phyloP scores from a whole-genome alignment of 2,113 vertebrate genomes.

The Tricholaema leucomelas region DNA sequence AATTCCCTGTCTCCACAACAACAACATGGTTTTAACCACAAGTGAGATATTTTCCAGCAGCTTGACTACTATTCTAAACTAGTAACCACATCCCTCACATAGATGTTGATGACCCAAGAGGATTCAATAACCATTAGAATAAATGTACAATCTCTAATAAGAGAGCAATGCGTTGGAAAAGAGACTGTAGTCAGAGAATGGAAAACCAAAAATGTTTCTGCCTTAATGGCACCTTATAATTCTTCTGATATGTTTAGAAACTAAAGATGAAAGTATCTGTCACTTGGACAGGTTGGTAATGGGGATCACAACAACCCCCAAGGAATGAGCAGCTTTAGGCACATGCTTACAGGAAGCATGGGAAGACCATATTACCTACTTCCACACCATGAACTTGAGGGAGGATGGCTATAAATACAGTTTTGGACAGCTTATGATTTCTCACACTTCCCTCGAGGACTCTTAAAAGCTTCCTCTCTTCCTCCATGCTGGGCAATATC shows the following conservation, averaged over 20 bases:
- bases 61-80: slow-evolving; percentile 15
- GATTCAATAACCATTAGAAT: background rate
- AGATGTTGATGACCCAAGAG: background rate
- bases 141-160: background rate
- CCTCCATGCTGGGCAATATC: background rate
- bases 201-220: background rate
- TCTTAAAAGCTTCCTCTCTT: background rate
- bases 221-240: background rate
- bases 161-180: background rate
- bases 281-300: fast-evolving
- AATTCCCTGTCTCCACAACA: no score
- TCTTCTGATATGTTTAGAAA: background rate
- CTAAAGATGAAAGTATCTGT: background rate
- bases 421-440: background rate
- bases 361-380: fast-evolving
- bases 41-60: slow-evolving; percentile 3
- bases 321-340: background rate
- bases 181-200: background rate
- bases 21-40: background rate
- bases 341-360: fast-evolving
- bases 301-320: background rate
- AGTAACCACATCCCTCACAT: background rate
- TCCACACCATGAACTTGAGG: fast-evolving
- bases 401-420: background rate
- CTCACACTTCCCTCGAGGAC: background rate